A percentile compares a stretch with the other conserved stretches of the same genome.
phyloP scores from a whole-genome alignment of 2,888 invertebrate species.

The Drosophila melanosoma region DNA sequence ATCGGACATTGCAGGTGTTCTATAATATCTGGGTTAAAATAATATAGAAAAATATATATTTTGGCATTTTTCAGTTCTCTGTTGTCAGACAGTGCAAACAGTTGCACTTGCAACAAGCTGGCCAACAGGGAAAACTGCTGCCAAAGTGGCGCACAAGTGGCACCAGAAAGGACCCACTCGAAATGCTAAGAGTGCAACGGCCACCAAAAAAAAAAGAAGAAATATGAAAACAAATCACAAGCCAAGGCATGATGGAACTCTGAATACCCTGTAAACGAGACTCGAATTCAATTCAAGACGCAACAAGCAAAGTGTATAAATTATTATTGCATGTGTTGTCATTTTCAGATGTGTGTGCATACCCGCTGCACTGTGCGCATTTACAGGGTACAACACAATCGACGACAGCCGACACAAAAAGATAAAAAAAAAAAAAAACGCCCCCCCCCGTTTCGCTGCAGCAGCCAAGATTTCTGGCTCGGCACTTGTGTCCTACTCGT shows the following conservation, averaged over 20 bases:
- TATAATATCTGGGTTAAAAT: no score
- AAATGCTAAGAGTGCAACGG: conserved; percentile 42
- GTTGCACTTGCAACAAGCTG: background rate
- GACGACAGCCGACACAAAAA: conserved; percentile 32
- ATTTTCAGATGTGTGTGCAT: background rate
- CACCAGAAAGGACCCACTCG: conserved; percentile 60
- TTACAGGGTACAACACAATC: conserved; percentile 20
- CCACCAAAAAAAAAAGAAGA: background rate
- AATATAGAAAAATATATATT: no score
- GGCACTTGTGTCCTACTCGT: conserved; percentile 47
- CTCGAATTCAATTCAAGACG: background rate
- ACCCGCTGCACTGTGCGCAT: background rate
- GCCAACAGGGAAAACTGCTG: conserved; percentile 20
- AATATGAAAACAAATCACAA: background rate
- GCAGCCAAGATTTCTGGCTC: conserved; percentile 10
- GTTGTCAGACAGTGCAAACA: no score
- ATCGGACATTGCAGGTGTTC: no score
- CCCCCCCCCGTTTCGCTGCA: conserved; percentile 46
- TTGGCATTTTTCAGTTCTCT: no score
- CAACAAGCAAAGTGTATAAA: background rate
- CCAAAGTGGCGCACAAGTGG: conserved; percentile 57
- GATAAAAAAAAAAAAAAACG: conserved; percentile 8
- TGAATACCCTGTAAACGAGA: conserved; percentile 18
- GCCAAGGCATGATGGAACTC: background rate
- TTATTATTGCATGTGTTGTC: fast-evolving